Evolutionary conservation across 2,113 vertebrate species (phyloP).

Genomic region (Hyla sarda): DNA sequence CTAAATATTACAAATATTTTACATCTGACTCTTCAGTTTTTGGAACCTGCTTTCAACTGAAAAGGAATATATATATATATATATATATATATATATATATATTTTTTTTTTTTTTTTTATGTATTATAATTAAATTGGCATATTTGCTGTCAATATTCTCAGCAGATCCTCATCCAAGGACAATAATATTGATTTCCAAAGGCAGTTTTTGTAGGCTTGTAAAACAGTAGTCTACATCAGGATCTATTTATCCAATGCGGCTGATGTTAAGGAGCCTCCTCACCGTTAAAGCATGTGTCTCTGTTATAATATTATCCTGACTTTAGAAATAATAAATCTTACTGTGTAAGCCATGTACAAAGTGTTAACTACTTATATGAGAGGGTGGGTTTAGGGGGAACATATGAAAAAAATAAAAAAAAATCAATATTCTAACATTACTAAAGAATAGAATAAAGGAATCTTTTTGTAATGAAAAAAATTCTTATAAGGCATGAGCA

Average conservation of each 20-base stretch:
- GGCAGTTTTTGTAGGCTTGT: slow-evolving; percentile 49
- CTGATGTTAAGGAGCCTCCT: not conserved
- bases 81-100: slow-evolving; percentile 18
- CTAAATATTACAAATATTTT: slow-evolving; percentile 95
- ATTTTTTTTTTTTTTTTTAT: too few relatives aligned
- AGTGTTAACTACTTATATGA: not conserved
- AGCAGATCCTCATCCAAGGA: slow-evolving; percentile 71
- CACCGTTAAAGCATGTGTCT: not conserved
- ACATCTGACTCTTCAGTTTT: slow-evolving; percentile 84
- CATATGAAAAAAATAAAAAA: not conserved
- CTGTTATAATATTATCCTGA: not conserved
- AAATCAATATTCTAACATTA: too few relatives aligned
- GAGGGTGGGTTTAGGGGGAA: not conserved
- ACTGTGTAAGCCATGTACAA: not conserved
- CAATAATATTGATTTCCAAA: slow-evolving; percentile 76
- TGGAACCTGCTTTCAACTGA: slow-evolving; percentile 65
- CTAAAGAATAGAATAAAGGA: too few relatives aligned
- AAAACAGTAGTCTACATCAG: slow-evolving; percentile 17
- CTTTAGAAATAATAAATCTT: not conserved
- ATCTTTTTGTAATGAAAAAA: not conserved
- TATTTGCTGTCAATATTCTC: slow-evolving; percentile 41
- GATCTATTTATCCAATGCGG: slow-evolving; percentile 31
- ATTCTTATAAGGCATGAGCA: not conserved
- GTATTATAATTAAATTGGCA: slow-evolving; percentile 86
- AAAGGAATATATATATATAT: slow-evolving; percentile 1